Conservation (phyloP, 2,113 vertebrate species). For the Poecilia latipinna region DNA sequence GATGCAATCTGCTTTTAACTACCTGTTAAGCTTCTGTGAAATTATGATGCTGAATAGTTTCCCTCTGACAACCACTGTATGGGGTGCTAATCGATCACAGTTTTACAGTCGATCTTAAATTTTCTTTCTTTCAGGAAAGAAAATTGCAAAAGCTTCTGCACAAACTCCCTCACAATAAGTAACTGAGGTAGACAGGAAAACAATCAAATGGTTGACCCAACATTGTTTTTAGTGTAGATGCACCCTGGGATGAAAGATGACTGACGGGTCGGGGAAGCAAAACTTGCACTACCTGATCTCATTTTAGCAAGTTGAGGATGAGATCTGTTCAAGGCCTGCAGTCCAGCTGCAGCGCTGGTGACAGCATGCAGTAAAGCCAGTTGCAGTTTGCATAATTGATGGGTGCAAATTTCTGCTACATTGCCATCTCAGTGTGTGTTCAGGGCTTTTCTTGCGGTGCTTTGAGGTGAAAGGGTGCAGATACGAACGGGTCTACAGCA, state of each 20-base stretch:
- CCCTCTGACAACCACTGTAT: slow-evolving; percentile 19
- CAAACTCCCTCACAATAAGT: slow-evolving; percentile 15
- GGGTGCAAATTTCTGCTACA: neutral
- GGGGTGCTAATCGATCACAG: slow-evolving; percentile 15
- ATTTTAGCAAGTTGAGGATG: slow-evolving; percentile 35
- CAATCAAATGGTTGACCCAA: slow-evolving; percentile 58
- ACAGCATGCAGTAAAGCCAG: slow-evolving; percentile 57
- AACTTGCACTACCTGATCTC: slow-evolving; percentile 34
- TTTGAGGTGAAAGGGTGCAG: slow-evolving; percentile 93
- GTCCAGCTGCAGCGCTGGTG: slow-evolving; percentile 55
- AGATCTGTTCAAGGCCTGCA: slow-evolving; percentile 57
- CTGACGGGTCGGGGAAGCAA: slow-evolving; percentile 10
- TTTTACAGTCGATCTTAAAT: slow-evolving; percentile 43
- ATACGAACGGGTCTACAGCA: slow-evolving; percentile 87
- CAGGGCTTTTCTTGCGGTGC: slow-evolving; percentile 89
- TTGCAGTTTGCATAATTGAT: slow-evolving; percentile 52
- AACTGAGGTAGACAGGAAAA: slow-evolving; percentile 78
- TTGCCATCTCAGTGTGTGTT: slow-evolving; percentile 29
- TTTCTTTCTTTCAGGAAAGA: slow-evolving; percentile 10
- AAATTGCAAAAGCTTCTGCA: slow-evolving; percentile 8
- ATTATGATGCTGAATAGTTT: slow-evolving; percentile 4
- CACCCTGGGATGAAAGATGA: slow-evolving; percentile 31
- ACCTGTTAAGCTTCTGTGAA: slow-evolving; percentile 20
- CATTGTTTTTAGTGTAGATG: slow-evolving; percentile 27
- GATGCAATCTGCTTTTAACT: neutral